Evolutionary conservation across 2,113 vertebrate species (phyloP).

Genomic region (Azemiops feae): DNA sequence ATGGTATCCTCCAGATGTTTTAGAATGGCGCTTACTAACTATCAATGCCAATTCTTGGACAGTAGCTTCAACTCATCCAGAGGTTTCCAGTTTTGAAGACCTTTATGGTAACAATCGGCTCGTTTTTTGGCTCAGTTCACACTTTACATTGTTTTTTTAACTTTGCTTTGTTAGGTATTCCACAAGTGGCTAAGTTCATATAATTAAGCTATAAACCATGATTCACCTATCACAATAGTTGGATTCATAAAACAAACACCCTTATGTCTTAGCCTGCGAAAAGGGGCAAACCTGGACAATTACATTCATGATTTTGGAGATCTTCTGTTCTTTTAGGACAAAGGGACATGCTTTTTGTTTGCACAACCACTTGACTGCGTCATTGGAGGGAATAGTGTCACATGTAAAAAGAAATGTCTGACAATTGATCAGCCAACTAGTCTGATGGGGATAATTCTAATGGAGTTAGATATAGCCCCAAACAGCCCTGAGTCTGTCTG

Average conservation of each 20-base stretch:
- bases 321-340: not conserved
- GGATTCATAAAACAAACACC: not conserved
- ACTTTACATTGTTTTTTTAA: not conserved
- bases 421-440: not conserved
- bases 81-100: not conserved
- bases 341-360: not conserved
- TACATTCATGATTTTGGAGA: not conserved
- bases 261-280: not conserved
- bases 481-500: not conserved
- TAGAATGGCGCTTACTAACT: not conserved
- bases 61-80: not conserved
- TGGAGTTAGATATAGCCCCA: not conserved
- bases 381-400: not conserved
- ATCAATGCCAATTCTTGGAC: not conserved
- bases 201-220: not conserved
- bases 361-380: not conserved
- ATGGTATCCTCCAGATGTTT: not conserved
- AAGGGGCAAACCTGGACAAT: not conserved
- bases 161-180: not conserved
- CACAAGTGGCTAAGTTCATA: not conserved
- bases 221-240: not conserved
- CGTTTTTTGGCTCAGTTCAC: not conserved
- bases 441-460: not conserved
- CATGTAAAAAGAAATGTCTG: not conserved
- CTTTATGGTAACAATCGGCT: not conserved